Conservation (phyloP, 2,113 vertebrate genomes). For the Mustela nigripes region DNA sequence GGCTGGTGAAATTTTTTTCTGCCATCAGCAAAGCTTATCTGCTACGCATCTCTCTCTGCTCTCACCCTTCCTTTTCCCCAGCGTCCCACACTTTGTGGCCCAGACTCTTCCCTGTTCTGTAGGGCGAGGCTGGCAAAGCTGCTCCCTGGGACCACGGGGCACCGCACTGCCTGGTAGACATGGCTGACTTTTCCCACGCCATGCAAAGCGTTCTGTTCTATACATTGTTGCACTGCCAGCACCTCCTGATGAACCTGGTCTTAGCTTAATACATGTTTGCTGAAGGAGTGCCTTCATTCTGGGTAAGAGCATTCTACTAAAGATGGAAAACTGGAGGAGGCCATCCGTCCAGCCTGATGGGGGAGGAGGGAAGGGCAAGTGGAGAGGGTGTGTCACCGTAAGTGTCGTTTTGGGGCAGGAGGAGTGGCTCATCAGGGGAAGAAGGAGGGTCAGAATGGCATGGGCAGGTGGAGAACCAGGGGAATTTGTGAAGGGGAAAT, state of each 20-base stretch:
- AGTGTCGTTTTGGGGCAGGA: background rate
- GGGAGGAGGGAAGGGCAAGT: too few relatives aligned
- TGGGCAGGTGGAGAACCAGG: background rate
- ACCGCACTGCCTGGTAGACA: background rate
- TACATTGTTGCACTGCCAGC: background rate
- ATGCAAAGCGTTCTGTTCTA: background rate
- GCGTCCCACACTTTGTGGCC: background rate
- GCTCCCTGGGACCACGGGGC: background rate
- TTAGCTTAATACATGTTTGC: background rate
- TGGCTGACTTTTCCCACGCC: background rate
- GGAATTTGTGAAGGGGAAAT: background rate
- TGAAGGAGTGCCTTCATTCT: background rate
- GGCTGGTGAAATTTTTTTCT: conserved; percentile 38
- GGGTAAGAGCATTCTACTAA: background rate
- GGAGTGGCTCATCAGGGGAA: background rate
- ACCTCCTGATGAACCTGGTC: background rate
- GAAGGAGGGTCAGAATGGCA: background rate
- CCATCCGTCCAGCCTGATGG: background rate
- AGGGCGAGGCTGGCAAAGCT: background rate
- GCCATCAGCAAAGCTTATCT: background rate
- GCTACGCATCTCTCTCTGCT: background rate
- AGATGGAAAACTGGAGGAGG: background rate
- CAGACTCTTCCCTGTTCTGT: background rate
- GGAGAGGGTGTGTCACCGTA: background rate
- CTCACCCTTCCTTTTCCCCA: background rate